phyloP scores from a whole-genome alignment of 2,797 vertebrate species.

The Xiphorhynchus erythropygius region DNA sequence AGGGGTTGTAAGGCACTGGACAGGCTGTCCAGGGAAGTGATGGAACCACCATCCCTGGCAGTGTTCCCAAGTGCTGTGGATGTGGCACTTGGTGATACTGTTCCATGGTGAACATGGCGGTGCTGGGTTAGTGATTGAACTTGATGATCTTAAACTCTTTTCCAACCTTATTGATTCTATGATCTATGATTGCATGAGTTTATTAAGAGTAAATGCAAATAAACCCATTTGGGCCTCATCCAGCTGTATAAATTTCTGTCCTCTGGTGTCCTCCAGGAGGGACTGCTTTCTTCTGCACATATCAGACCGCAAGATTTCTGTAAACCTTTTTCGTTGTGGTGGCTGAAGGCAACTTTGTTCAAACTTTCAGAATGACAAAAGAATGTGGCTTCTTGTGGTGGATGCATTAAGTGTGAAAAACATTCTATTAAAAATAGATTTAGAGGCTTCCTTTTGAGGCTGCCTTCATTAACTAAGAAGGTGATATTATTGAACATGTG shows the following conservation, averaged over 20 bases:
- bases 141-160: neutral
- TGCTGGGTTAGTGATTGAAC: neutral
- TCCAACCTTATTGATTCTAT: neutral
- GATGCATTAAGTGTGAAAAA: neutral
- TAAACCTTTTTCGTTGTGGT: neutral
- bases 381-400: rapidly evolving
- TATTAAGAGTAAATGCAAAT: neutral
- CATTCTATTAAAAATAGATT: neutral
- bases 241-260: neutral
- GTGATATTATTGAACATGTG: rapidly evolving
- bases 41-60: neutral
- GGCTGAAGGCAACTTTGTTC: neutral
- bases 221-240: neutral
- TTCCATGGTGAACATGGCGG: neutral
- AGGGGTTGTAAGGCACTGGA: neutral
- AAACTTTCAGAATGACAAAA: neutral
- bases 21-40: neutral
- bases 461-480: neutral
- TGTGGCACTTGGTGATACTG: neutral
- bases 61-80: neutral
- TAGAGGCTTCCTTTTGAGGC: neutral
- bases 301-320: too few species aligned
- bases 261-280: neutral
- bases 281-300: neutral
- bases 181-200: neutral